Evolutionary conservation across 1,140 invertebrate genomes (phyloP), one percentile per base, ranked within the genome.

Genomic region (Drosophila nannoptera): DNA sequence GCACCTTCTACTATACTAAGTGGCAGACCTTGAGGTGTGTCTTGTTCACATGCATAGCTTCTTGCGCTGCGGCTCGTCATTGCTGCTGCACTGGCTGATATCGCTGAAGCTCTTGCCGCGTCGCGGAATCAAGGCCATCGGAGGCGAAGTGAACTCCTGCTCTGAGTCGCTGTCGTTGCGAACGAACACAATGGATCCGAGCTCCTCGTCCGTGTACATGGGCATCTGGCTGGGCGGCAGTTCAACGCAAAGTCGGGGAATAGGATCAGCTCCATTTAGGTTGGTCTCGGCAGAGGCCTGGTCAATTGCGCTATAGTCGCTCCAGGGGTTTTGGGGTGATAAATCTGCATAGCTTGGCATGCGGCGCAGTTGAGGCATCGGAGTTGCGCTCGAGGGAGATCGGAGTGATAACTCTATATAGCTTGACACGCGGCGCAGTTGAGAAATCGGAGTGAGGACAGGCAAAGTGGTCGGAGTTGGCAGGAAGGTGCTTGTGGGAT

Each of bases 81-180:
- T 58, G 35, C 64, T 69, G 65, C 78, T 83, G 43, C 75, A 83
- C 50, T 83, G 68, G 7, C 78, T 83, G 14, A 73, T 67, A 61
- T 83, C 78, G 36, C 78, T 83, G 54, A 73, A 16, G 8, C 78
- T 83, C 14, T 83, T 83, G 7, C 78, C 78, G 0, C 75, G 78
- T 0, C 68, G 64, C 4, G 48, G 48, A 2, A 75, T 56, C 49
- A 70, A 60, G 1, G n/a, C 52, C 0, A 32, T 12, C 0, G 29
- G 11, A 0, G n/a, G n/a, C 8, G 40, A 5, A 0, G 7, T 7
- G 9, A 11, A 29, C 4, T 48, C 31, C 38, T 55, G 53, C 0
- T 46, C 50, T 4, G 59, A 29, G 11, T 70, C 61, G 7, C 32
- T 14, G 2, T 59, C 61, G 8, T 32, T 53, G 9, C 9, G 22